Evolutionary conservation across 2,797 vertebrate species (phyloP).

Genomic region (Falco novaeseelandiae): DNA sequence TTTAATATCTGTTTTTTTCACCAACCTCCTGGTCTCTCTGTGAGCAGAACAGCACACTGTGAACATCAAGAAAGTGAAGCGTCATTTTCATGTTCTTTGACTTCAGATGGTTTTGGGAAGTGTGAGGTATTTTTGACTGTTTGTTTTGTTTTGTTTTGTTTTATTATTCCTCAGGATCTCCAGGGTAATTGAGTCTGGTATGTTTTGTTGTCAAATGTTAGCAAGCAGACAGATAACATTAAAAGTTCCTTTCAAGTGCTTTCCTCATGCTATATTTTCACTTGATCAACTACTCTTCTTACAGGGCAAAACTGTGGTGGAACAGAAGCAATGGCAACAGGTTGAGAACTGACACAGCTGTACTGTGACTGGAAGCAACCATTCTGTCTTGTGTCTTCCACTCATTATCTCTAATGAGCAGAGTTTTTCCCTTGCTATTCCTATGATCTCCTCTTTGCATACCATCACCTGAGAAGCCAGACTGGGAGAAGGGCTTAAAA

Average conservation of each 20-base stretch:
- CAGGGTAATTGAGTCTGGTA: not conserved
- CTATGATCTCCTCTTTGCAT: not conserved
- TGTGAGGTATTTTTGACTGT: not conserved
- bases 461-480: not conserved
- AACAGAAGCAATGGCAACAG: not conserved
- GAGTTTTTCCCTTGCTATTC: not conserved
- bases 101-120: not conserved
- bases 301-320: not conserved
- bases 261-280: not conserved
- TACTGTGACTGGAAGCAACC: not conserved
- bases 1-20: not conserved
- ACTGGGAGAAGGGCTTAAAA: not conserved
- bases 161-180: not conserved
- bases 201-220: not conserved
- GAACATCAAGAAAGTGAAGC: not conserved
- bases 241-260: not conserved
- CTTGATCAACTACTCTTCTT: not conserved
- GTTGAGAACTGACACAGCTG: not conserved
- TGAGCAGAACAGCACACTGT: not conserved
- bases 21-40: not conserved
- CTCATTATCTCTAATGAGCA: not conserved
- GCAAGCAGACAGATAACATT: not conserved
- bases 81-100: not conserved
- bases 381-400: not conserved
- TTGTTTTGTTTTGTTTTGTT: not conserved